Percentiles rank a stretch among this genome's conserved stretches.
These are phyloP conservation scores for Eupithecia inturbata DNA, from an alignment of 2,888 invertebrate genomes.

Conservation along the genomic window DNA sequence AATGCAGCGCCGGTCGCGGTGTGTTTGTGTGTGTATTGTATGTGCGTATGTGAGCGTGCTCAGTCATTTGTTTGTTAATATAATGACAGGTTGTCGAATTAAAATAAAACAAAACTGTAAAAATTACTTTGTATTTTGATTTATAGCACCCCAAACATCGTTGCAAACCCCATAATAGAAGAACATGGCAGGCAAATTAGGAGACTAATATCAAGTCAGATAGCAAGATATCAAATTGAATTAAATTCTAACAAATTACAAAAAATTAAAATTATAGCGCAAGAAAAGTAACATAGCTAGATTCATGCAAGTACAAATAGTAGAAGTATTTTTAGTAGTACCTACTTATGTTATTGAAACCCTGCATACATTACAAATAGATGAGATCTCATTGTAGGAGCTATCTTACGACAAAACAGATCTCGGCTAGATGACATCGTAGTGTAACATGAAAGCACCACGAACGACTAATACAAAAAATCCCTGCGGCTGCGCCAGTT, in stretches of 20 bases:
- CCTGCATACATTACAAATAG: neutral
- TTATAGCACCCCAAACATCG: slow-evolving; percentile 2
- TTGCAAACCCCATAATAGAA: slow-evolving; percentile 2
- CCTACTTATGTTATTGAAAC: neutral
- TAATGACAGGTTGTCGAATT: slow-evolving; percentile 91
- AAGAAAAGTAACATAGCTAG: neutral
- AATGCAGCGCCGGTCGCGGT: slow-evolving; percentile 85
- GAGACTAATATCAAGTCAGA: neutral
- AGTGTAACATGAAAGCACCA: too few species aligned
- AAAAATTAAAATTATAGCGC: neutral
- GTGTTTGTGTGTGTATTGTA: slow-evolving; percentile 86
- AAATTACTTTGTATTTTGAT: slow-evolving; percentile 69
- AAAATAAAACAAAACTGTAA: slow-evolving; percentile 85
- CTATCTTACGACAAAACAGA: neutral
- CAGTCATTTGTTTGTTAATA: slow-evolving; percentile 86
- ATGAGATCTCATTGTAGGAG: neutral
- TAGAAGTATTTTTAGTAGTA: neutral
- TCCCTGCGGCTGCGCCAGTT: slow-evolving; percentile 4
- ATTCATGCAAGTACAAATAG: neutral
- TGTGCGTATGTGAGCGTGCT: slow-evolving; percentile 86
- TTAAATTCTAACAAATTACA: neutral
- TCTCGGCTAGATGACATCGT: too few species aligned
- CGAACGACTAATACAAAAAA: neutral
- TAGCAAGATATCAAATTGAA: neutral
- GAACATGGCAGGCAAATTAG: neutral